Evolutionary conservation across 2,797 vertebrate species (phyloP).

Genomic region (Euphonia xanthogaster): DNA sequence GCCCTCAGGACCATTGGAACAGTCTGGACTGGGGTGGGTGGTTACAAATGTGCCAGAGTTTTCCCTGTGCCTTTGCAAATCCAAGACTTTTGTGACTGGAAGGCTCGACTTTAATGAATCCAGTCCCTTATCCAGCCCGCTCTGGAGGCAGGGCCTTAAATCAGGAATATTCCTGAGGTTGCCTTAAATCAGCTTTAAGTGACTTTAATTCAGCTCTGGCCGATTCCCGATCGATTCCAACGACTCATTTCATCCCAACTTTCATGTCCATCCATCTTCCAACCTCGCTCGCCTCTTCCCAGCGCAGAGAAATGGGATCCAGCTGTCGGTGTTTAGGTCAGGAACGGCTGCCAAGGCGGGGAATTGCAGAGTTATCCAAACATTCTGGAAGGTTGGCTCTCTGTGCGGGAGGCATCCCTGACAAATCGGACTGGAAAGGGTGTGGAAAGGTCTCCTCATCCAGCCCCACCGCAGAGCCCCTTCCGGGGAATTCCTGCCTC

Average conservation of each 20-base stretch:
- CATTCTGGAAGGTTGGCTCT: background rate
- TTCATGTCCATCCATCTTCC: conserved; percentile 46
- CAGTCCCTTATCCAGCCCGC: background rate
- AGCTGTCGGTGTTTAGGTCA: conserved; percentile 14
- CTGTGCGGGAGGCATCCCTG: background rate
- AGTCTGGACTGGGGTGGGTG: background rate
- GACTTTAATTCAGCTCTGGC: conserved; percentile 45
- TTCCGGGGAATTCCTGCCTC: background rate
- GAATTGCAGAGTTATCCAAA: conserved; percentile 7
- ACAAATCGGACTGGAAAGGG: background rate
- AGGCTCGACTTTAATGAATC: background rate
- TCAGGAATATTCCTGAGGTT: conserved; percentile 22
- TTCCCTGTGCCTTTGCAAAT: background rate
- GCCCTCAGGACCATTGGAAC: background rate
- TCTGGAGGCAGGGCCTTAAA: background rate
- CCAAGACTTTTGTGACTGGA: background rate
- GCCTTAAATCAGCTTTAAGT: conserved; percentile 46
- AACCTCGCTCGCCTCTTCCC: conserved; percentile 24
- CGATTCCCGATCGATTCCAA: conserved; percentile 6
- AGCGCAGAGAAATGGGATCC: conserved; percentile 27
- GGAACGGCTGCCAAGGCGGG: background rate
- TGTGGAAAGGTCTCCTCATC: background rate
- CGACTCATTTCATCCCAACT: conserved; percentile 43
- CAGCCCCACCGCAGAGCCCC: background rate
- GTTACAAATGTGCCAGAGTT: background rate